phyloP scores from a whole-genome alignment of 2,797 vertebrate species.

The Tragelaphus eurycerus region DNA sequence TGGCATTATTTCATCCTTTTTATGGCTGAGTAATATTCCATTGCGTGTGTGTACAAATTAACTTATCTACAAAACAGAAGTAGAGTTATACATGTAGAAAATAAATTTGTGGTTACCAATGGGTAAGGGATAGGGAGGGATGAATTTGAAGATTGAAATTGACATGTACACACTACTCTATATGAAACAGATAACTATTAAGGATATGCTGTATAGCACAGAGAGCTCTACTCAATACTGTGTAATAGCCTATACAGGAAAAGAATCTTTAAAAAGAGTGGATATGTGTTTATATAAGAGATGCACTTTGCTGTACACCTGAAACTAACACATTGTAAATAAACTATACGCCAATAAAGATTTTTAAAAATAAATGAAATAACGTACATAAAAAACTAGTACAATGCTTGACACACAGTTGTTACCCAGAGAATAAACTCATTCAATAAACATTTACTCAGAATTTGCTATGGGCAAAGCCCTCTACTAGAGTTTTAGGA shows the following conservation, averaged over 20 bases:
- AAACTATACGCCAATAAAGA: neutral
- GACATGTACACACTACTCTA: neutral
- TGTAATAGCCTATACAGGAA: neutral
- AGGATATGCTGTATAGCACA: neutral
- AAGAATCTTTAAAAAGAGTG: neutral
- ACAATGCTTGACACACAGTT: neutral
- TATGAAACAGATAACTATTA: neutral
- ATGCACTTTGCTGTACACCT: neutral
- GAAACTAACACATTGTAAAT: neutral
- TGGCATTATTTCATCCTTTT: neutral
- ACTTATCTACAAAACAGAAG: neutral
- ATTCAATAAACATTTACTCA: conserved; percentile 3
- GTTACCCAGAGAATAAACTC: neutral
- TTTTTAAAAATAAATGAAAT: neutral
- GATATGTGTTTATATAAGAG: neutral
- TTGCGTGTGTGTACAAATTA: neutral
- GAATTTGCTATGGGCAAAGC: neutral
- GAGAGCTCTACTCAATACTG: neutral
- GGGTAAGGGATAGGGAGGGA: neutral
- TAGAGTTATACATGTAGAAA: neutral
- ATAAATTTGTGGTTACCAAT: neutral
- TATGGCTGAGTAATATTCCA: neutral
- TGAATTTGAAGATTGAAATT: neutral
- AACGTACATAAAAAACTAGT: neutral
- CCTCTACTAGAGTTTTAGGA: neutral